Evolutionary conservation across 1,140 invertebrate species (phyloP).

Genomic region (Drosophila busckii): DNA sequence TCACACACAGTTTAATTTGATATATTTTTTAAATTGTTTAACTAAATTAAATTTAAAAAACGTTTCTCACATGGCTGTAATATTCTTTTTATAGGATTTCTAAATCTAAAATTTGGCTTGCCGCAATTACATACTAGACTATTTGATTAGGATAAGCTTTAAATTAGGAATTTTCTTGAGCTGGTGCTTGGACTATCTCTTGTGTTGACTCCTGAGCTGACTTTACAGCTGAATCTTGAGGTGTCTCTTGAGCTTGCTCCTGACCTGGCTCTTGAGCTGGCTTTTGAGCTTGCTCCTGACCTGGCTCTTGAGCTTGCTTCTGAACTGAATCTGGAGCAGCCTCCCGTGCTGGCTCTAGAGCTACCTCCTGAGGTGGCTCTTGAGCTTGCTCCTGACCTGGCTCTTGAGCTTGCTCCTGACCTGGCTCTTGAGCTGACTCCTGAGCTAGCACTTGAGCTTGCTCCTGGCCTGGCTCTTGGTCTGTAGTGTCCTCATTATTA

Average conservation of each 20-base stretch:
- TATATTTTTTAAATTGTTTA: slow-evolving; percentile 39
- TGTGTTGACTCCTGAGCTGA: no score
- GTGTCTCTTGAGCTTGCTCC: no score
- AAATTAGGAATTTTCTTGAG: no score
- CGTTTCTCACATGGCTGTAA: slow-evolving; percentile 37
- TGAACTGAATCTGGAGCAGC: no score
- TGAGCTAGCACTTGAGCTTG: slow-evolving; percentile 9
- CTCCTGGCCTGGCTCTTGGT: slow-evolving; percentile 20
- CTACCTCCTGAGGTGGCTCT: neutral
- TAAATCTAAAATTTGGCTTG: slow-evolving; percentile 46
- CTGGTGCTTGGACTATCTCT: no score
- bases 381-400: slow-evolving; percentile 17
- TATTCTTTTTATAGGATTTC: slow-evolving; percentile 23
- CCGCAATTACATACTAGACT: no score
- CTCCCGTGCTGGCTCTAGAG: no score
- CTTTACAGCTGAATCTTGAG: no score
- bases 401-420: slow-evolving; percentile 6
- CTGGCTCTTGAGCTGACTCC: slow-evolving; percentile 4
- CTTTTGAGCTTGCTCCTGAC: no score
- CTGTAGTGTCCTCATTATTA: slow-evolving; percentile 12
- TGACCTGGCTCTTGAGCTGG: no score
- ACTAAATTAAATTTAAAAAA: slow-evolving; percentile 58
- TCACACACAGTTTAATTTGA: slow-evolving; percentile 19
- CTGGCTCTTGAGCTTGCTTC: no score
- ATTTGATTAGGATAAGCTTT: no score